Conservation (phyloP, 1,140 invertebrate genomes). For the Listronotus bonariensis region DNA sequence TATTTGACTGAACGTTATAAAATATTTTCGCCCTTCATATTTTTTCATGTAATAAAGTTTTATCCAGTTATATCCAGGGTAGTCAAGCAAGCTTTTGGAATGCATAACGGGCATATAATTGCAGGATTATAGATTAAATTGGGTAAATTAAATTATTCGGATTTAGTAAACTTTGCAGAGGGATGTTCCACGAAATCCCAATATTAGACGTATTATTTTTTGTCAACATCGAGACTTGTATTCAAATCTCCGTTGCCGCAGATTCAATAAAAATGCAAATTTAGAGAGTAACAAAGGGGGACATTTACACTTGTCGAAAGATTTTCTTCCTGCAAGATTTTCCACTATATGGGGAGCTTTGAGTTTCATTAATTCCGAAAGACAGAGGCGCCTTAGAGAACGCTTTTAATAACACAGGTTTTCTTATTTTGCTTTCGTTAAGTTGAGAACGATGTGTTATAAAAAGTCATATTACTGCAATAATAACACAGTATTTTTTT, state of each 20-base stretch:
- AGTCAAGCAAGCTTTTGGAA: constrained; percentile 3
- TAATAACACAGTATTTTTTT: no score
- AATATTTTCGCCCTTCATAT: no score
- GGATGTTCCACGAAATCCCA: constrained; percentile 32
- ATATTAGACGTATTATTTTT: constrained; percentile 54
- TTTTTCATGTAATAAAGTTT: no score
- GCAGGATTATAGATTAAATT: constrained; percentile 33
- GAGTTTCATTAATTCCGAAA: constrained; percentile 55
- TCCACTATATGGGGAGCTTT: constrained; percentile 33
- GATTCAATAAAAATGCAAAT: constrained; percentile 57
- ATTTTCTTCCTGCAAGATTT: constrained; percentile 39
- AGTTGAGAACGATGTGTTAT: no score
- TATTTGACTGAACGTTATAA: no score
- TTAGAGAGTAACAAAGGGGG: constrained; percentile 51
- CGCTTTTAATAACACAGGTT: background rate
- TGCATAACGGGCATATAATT: constrained; percentile 37
- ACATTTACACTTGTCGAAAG: constrained; percentile 54
- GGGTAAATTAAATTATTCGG: constrained; percentile 32
- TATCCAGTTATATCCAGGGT: no score
- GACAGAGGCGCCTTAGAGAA: constrained; percentile 44
- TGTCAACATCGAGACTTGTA: constrained; percentile 52
- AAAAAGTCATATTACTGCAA: no score
- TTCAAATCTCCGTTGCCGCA: constrained; percentile 52
- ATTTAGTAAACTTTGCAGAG: constrained; percentile 24
- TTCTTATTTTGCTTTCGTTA: no score